Evolutionary conservation across 2,888 invertebrate species (phyloP), one percentile per base, ranked within the genome.

Genomic region (Sarcophaga subvicina): DNA sequence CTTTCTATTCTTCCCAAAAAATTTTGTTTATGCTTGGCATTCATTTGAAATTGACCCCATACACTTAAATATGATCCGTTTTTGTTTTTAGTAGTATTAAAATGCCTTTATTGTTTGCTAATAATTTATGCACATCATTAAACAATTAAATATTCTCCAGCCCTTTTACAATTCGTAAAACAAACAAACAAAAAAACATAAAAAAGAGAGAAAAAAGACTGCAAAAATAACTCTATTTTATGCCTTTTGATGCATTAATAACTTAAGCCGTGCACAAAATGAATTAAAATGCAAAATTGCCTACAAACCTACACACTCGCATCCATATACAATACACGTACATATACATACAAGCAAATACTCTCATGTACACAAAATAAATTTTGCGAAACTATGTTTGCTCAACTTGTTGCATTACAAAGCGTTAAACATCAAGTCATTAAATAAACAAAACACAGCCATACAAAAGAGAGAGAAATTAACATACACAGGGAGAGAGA

Each of bases 361-460:
- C 45, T 20, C 66, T 45, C 14, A 20, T 6, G 45, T 3, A 67
- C 10, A 17, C 14, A 37, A 37, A 37, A 37, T 37, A 37, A 37
- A 37, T 37, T 59, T 71, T 83, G 22, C 66, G 72, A 83, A 77
- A 72, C n/a, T 78, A 37, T 83, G 77, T 80, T 83, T 86, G 86
- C 77, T 80, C 73, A 86, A 86, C 86, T 86, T 86, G 86, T 86
- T 86, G 86, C 86, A 86, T 69, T 70, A 69, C 69, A 70, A 10
- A 64, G 64, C 78, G 64, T 78, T 78, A 77, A 83, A 77, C 59
- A 80, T 77, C 76, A 80, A 71, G 27, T 37, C 66, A 83, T 66
- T 66, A 67, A 83, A 77, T 49, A 72, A 70, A 64, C 76, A 77
- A 64, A 49, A 73, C 37, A 37, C 37, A 37, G 37, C 8, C 37